These are phyloP conservation scores for Pachycephala philippinensis DNA, from an alignment of 2,113 vertebrate genomes.

Conservation along the genomic window DNA sequence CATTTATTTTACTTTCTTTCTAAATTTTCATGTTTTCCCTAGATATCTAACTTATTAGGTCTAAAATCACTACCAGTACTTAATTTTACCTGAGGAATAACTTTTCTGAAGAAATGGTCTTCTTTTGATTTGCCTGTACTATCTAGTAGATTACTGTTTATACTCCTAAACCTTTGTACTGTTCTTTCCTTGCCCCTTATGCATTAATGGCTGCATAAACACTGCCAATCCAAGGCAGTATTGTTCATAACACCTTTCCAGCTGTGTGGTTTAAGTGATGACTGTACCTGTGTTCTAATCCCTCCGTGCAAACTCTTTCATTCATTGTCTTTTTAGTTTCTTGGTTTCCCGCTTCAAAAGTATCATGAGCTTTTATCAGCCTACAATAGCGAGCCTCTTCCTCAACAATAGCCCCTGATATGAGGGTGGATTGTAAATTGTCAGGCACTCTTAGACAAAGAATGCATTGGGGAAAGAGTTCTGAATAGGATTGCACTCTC, in stretches of 20 bases:
- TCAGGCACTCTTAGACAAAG: constrained; percentile 17
- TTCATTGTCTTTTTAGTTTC: neutral
- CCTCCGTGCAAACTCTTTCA: neutral
- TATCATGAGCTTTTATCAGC: neutral
- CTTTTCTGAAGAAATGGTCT: neutral
- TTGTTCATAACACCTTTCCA: neutral
- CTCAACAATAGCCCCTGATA: constrained; percentile 38
- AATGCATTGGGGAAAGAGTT: neutral
- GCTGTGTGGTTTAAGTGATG: neutral
- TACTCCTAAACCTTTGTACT: neutral
- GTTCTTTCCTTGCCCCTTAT: neutral
- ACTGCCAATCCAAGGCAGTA: neutral
- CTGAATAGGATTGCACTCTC: constrained; percentile 22
- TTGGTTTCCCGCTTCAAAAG: neutral
- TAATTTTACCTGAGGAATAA: neutral
- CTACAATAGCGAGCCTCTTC: neutral
- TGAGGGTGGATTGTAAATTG: constrained; percentile 12
- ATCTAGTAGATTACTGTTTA: neutral
- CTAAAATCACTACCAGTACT: neutral
- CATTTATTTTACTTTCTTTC: neutral
- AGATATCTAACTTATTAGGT: neutral
- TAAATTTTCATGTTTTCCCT: neutral
- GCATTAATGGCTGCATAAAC: neutral
- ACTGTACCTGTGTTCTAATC: neutral
- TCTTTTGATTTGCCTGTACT: neutral